Conservation (phyloP, 2,113 vertebrate genomes). For the Triplophysa rosa region DNA sequence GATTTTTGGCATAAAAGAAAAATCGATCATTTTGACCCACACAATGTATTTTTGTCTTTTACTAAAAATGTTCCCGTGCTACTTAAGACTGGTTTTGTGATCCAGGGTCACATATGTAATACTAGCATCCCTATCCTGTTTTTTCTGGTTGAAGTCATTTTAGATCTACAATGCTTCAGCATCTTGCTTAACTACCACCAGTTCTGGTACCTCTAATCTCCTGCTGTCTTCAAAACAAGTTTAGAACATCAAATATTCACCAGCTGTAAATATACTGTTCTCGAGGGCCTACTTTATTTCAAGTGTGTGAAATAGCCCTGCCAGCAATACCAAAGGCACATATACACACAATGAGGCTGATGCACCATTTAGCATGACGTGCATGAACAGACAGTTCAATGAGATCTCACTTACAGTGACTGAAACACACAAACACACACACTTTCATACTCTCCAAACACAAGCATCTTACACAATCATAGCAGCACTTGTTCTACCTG, state of each 20-base stretch:
- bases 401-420: not conserved
- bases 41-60: too few species aligned
- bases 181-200: not conserved
- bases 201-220: slow-evolving; percentile 19
- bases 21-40: too few species aligned
- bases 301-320: slow-evolving; percentile 20
- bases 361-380: not conserved
- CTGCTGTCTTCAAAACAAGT: slow-evolving; percentile 6
- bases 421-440: not conserved
- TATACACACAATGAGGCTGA: not conserved
- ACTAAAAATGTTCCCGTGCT: too few species aligned
- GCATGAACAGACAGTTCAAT: slow-evolving; percentile 5
- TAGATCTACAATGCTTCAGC: not conserved
- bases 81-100: too few species aligned
- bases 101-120: too few species aligned
- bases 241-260: slow-evolving; percentile 17
- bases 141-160: not conserved
- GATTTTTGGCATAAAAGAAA: too few species aligned
- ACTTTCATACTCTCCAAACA: not conserved
- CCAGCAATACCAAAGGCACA: not conserved
- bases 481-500: slow-evolving; percentile 5
- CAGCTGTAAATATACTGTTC: not conserved
- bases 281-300: slow-evolving; percentile 24
- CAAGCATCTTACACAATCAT: slow-evolving; percentile 15
- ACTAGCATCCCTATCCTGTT: too few species aligned